These are phyloP conservation scores for Antigone vipio DNA, from an alignment of 2,113 vertebrate genomes.

Conservation along the genomic window DNA sequence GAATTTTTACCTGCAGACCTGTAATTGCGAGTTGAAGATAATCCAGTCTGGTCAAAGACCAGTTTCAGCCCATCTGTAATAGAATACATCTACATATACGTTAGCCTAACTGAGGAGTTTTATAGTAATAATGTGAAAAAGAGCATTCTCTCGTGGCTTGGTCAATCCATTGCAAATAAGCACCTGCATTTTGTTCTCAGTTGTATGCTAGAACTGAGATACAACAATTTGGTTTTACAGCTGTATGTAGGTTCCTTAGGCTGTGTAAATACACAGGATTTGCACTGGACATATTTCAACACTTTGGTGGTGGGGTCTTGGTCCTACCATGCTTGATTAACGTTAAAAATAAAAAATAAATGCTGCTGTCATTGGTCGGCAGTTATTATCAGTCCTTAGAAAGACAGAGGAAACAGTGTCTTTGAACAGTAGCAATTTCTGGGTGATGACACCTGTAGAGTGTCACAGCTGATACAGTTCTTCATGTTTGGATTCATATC, in stretches of 20 bases:
- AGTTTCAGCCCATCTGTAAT: background rate
- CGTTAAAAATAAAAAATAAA: background rate
- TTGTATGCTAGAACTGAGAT: background rate
- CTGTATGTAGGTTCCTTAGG: background rate
- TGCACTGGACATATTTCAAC: rapidly evolving
- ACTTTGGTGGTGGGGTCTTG: background rate
- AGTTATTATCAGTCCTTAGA: background rate
- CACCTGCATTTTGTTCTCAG: background rate
- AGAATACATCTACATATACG: background rate
- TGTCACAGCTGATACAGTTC: background rate
- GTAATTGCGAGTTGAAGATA: background rate
- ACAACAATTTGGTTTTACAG: background rate
- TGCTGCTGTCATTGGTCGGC: background rate
- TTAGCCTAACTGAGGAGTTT: background rate
- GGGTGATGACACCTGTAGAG: background rate
- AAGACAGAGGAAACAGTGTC: rapidly evolving
- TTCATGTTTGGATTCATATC: background rate
- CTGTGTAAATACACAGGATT: background rate
- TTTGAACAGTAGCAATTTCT: background rate
- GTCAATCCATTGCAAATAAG: background rate
- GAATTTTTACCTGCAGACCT: background rate
- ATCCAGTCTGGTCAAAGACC: background rate
- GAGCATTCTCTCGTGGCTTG: background rate
- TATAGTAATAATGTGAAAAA: background rate
- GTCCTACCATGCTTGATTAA: background rate